These are phyloP conservation scores for Nymphalis polychloros DNA, from an alignment of 2,888 invertebrate genomes.

Conservation along the genomic window DNA sequence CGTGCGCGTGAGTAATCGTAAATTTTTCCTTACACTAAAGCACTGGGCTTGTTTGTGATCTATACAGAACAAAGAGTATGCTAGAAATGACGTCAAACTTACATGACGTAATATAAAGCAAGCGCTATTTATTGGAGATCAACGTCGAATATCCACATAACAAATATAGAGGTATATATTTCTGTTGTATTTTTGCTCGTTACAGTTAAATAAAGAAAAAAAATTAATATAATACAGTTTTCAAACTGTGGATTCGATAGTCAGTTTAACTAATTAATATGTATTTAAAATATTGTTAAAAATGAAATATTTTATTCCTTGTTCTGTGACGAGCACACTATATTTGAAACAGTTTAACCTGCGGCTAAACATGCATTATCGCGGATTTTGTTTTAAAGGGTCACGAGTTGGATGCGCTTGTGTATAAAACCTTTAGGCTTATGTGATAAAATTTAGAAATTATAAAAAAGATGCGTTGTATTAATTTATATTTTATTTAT, in stretches of 20 bases:
- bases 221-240: no score
- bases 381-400: conserved; percentile 17
- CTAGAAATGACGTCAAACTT: neutral
- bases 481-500: no score
- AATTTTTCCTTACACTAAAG: conserved; percentile 63
- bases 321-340: conserved; percentile 15
- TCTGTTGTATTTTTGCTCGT: neutral
- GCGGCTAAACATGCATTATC: conserved; percentile 31
- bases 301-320: neutral
- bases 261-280: no score
- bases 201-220: no score
- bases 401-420: conserved; percentile 17
- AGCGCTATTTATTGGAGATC: neutral
- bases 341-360: conserved; percentile 25
- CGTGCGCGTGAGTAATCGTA: conserved; percentile 60
- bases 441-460: neutral
- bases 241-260: no score
- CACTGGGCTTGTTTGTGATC: conserved; percentile 38
- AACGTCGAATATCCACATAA: no score
- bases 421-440: conserved; percentile 7
- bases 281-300: no score
- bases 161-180: no score
- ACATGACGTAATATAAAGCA: neutral
- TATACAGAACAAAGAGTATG: neutral
- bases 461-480: neutral